Percentiles rank a stretch among this genome's conserved stretches.
These are phyloP conservation scores for Desmodus rotundus DNA, from an alignment of 2,113 vertebrate species.

Conservation along the genomic window DNA sequence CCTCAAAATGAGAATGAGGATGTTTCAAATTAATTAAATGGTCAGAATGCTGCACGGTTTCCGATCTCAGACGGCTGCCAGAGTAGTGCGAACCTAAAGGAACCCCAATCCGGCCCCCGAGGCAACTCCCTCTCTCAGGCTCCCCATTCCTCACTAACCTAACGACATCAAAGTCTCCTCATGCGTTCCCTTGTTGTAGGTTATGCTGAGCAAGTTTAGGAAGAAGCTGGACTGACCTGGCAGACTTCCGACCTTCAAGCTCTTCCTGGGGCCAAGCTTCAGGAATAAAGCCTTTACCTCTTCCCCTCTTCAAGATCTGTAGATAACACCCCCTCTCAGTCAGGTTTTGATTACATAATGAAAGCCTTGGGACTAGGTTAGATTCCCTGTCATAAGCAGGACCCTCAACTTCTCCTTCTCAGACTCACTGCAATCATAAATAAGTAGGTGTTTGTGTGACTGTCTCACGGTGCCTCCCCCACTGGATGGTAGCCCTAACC, in stretches of 20 bases:
- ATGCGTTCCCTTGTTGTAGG: not conserved
- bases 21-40: constrained; percentile 58
- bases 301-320: not conserved
- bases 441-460: not conserved
- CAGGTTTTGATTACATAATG: not conserved
- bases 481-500: not conserved
- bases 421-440: not conserved
- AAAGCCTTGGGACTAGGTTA: not conserved
- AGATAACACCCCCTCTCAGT: not conserved
- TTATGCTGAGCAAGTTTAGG: not conserved
- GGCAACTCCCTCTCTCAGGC: not conserved
- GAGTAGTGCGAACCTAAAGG: not conserved
- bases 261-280: not conserved
- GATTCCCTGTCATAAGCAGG: not conserved
- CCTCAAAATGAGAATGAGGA: constrained; percentile 69
- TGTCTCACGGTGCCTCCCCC: not conserved
- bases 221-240: not conserved
- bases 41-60: constrained; percentile 50
- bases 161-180: not conserved
- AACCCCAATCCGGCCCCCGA: not conserved
- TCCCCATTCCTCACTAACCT: not conserved
- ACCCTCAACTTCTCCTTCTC: not conserved
- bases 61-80: constrained; percentile 38
- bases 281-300: not conserved
- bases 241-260: not conserved